Evolutionary conservation across 2,113 vertebrate genomes (phyloP).

Genomic region (Leucosticte australis): DNA sequence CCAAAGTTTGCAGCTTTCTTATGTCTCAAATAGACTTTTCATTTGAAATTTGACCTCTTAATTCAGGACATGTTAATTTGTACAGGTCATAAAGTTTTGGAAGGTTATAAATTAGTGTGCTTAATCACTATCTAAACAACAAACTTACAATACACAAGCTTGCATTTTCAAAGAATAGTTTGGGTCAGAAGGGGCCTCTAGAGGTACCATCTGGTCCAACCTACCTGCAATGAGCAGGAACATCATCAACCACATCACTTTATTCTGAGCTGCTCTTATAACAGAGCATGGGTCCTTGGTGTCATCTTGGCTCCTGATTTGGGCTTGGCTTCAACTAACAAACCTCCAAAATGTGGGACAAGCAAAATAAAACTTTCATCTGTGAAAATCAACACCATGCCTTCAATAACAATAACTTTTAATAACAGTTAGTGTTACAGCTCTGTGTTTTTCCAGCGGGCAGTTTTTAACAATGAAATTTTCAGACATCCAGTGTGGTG

Average conservation of each 20-base stretch:
- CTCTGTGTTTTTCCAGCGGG: neutral
- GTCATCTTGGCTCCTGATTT: neutral
- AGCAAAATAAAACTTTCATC: neutral
- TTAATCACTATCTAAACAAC: neutral
- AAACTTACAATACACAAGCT: neutral
- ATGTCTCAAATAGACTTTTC: neutral
- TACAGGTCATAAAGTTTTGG: neutral
- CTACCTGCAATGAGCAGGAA: neutral
- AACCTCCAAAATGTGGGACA: neutral
- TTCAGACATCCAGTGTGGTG: neutral
- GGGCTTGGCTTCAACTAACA: neutral
- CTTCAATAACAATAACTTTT: neutral
- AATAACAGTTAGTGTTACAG: neutral
- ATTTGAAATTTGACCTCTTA: neutral
- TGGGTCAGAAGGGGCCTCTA: neutral
- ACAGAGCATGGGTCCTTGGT: neutral
- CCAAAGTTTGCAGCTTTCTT: neutral
- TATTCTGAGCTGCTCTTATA: neutral
- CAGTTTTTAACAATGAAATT: neutral
- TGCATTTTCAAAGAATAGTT: neutral
- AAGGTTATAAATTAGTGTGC: neutral
- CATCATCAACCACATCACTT: neutral
- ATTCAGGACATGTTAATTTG: neutral
- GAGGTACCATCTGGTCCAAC: neutral
- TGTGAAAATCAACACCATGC: neutral